These are phyloP conservation scores for Drosophila obscura DNA, from an alignment of 1,140 invertebrate genomes.

Conservation along the genomic window DNA sequence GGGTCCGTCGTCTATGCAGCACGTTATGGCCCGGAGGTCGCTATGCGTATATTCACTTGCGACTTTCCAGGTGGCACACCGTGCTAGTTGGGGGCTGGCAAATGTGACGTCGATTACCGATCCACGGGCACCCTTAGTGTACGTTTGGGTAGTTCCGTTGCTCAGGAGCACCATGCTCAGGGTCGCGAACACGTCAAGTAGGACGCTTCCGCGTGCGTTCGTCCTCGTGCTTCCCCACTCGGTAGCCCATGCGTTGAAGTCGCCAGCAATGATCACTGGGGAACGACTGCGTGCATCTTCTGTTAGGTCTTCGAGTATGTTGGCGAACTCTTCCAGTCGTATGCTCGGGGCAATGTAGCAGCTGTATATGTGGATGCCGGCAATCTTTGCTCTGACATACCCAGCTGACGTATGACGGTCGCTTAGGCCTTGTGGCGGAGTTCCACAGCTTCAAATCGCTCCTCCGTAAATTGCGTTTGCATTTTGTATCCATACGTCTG, in stretches of 20 bases:
- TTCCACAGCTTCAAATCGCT: neutral
- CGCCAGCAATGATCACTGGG: constrained; percentile 1
- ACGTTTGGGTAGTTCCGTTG: no score
- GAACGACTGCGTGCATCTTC: neutral
- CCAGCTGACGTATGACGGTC: neutral
- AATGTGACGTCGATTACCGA: no score
- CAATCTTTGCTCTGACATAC: neutral
- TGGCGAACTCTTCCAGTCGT: neutral
- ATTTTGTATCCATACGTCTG: neutral
- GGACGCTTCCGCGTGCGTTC: constrained; percentile 10
- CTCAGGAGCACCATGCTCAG: no score
- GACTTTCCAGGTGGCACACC: no score
- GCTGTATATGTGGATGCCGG: neutral
- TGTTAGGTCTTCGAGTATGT: neutral
- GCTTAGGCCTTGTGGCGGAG: neutral
- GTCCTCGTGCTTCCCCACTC: no score
- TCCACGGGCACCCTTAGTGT: no score
- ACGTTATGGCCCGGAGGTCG: no score
- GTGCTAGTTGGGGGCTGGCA: no score
- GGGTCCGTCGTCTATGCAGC: no score
- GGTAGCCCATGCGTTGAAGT: constrained; percentile 15
- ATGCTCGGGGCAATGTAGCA: constrained; percentile 7
- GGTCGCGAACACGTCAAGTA: no score
- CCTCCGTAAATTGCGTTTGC: neutral
- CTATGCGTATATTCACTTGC: no score